Conservation (phyloP, 2,113 vertebrate species). For the Ammospiza caudacuta region DNA sequence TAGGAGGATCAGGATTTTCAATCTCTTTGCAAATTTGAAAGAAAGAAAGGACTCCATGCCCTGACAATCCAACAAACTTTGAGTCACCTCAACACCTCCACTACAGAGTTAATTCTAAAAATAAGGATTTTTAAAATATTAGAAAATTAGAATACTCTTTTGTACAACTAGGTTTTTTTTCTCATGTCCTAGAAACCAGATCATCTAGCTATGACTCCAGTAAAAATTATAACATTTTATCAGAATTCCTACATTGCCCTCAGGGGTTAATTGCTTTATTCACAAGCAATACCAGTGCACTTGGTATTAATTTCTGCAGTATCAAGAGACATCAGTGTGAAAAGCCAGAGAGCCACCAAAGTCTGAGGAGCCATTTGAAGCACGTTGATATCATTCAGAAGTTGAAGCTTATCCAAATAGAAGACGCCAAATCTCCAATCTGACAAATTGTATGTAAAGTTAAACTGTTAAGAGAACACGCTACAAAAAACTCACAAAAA, state of each 20-base stretch:
- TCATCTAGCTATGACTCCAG: not conserved
- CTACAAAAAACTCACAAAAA: not conserved
- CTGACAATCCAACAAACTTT: not conserved
- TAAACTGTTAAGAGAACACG: not conserved
- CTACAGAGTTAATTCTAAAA: not conserved
- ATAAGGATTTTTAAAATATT: rapidly evolving
- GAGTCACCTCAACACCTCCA: not conserved
- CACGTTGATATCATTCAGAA: not conserved
- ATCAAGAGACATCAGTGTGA: not conserved
- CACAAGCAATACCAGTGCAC: not conserved
- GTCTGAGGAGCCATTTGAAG: not conserved
- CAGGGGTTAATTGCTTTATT: not conserved
- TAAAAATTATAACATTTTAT: not conserved
- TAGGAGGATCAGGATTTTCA: not conserved
- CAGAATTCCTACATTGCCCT: not conserved
- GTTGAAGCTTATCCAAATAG: not conserved
- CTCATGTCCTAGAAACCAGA: not conserved
- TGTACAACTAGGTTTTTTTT: not conserved
- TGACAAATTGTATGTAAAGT: not conserved
- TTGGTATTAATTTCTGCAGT: not conserved
- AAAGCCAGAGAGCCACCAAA: not conserved
- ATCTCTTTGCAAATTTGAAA: not conserved
- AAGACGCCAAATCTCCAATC: not conserved
- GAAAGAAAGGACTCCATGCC: not conserved
- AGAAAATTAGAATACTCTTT: not conserved